These are phyloP conservation scores for Drosophila athabasca DNA, from an alignment of 1,140 invertebrate species.

Conservation along the genomic window DNA sequence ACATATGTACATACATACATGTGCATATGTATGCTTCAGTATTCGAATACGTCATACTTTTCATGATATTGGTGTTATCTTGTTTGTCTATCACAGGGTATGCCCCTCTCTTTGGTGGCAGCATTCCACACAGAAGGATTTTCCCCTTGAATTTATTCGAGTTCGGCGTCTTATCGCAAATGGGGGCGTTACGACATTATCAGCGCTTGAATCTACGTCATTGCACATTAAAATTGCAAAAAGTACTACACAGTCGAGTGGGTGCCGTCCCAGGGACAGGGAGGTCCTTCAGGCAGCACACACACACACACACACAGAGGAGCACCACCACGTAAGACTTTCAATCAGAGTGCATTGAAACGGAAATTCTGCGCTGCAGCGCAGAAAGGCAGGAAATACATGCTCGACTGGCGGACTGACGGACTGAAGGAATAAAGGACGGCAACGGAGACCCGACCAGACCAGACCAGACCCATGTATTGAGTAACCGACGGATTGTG, in stretches of 20 bases:
- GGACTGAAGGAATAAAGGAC: conserved; percentile 1
- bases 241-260: conserved; percentile 43
- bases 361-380: conserved; percentile 79
- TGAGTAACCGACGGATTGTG: conserved; percentile 35
- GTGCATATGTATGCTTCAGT: too few relatives aligned
- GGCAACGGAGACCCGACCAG: too few relatives aligned
- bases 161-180: conserved; percentile 57
- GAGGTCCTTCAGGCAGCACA: conserved; percentile 54
- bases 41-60: too few relatives aligned
- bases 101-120: neutral
- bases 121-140: neutral
- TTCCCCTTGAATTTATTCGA: conserved; percentile 49
- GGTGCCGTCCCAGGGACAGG: conserved; percentile 4
- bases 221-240: conserved; percentile 77
- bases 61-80: too few relatives aligned
- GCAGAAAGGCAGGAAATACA: conserved; percentile 76
- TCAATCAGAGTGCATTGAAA: conserved; percentile 78
- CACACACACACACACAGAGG: neutral
- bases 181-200: conserved; percentile 57
- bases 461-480: conserved; percentile 17
- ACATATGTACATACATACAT: too few relatives aligned
- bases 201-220: conserved; percentile 69
- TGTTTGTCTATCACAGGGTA: conserved; percentile 6
- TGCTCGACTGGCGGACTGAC: conserved; percentile 57
- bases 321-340: conserved; percentile 68